A percentile compares a stretch with the other conserved stretches of the same genome.
Evolutionary conservation across 2,113 vertebrate species (phyloP).

Genomic region (Bufo gargarizans): DNA sequence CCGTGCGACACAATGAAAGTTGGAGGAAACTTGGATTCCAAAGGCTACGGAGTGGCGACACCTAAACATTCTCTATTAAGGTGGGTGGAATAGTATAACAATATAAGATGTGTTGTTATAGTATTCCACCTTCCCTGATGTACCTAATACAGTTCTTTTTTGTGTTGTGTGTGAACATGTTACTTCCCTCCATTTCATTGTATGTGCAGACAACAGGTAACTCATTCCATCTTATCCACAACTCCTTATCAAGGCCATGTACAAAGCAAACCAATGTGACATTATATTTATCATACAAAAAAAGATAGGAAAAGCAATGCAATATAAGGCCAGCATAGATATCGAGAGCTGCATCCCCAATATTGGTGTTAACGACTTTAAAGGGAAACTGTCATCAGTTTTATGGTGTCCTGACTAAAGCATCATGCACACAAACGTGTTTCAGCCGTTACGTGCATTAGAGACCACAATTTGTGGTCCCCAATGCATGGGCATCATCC

Average conservation of each 20-base stretch:
- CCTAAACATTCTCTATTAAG: slow-evolving; percentile 99
- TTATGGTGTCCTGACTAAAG: no score
- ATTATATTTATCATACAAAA: not conserved
- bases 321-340: not conserved
- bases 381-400: no score
- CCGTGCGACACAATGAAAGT: slow-evolving; percentile 99
- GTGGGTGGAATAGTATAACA: slow-evolving; percentile 99
- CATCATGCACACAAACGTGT: no score
- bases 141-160: slow-evolving; percentile 79
- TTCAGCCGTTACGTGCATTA: no score
- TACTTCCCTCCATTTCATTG: slow-evolving; percentile 76
- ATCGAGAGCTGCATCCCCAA: not conserved
- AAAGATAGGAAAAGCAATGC: not conserved
- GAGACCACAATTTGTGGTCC: no score
- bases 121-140: slow-evolving; percentile 99
- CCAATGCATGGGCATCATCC: no score
- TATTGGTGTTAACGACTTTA: not conserved
- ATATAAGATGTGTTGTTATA: slow-evolving; percentile 96
- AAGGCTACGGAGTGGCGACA: slow-evolving; percentile 98
- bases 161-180: slow-evolving; percentile 80
- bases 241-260: slow-evolving; percentile 75
- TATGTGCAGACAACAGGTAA: slow-evolving; percentile 77
- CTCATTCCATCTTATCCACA: slow-evolving; percentile 60
- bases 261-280: slow-evolving; percentile 79
- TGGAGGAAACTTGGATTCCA: slow-evolving; percentile 99